Percentiles rank a stretch among this genome's conserved stretches.
These are phyloP conservation scores for Gymnogyps californianus DNA, from an alignment of 2,113 vertebrate genomes.

Conservation along the genomic window DNA sequence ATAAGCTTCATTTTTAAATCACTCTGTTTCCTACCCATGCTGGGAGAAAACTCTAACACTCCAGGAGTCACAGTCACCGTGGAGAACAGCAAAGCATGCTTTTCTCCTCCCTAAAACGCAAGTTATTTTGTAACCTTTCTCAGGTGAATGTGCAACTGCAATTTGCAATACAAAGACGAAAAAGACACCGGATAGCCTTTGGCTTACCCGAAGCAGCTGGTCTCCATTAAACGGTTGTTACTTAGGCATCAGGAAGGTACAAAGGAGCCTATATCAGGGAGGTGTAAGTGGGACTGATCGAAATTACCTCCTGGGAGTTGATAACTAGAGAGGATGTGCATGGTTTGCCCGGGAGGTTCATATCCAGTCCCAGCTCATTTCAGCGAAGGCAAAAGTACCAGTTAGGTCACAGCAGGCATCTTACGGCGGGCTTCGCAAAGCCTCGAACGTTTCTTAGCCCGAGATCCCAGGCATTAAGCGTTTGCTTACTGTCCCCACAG, in stretches of 20 bases:
- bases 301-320: not conserved
- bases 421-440: not conserved
- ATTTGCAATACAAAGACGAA: not conserved
- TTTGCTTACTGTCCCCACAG: not conserved
- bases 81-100: not conserved
- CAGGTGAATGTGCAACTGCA: not conserved
- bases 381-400: slow-evolving; percentile 78
- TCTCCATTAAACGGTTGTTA: not conserved
- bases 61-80: not conserved
- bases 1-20: not conserved
- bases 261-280: not conserved
- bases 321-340: not conserved
- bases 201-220: not conserved
- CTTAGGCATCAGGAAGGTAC: not conserved
- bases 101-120: not conserved
- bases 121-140: not conserved
- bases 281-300: not conserved
- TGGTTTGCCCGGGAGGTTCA: not conserved
- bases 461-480: not conserved
- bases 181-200: not conserved
- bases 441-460: not conserved
- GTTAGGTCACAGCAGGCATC: slow-evolving; percentile 16
- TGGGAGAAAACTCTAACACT: not conserved
- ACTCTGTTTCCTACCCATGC: not conserved
- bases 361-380: slow-evolving; percentile 6